Evolutionary conservation across 1,140 invertebrate species (phyloP), one percentile per base, ranked within the genome.

Genomic region (Saccostrea glomerata): DNA sequence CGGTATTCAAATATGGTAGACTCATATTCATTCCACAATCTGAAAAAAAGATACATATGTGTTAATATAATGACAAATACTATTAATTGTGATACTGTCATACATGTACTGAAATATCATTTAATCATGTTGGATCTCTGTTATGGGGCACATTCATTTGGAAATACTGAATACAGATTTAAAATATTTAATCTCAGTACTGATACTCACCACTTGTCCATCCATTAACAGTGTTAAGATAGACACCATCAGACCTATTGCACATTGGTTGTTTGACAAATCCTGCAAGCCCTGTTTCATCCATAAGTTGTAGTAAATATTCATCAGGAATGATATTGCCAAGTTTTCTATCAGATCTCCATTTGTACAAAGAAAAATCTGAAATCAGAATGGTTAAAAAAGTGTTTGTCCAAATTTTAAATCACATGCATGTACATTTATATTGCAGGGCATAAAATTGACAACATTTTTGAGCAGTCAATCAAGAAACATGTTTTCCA

Each of bases 131-230:
- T 47, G 47, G 47, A 47, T 47, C 9, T 47, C 47, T 7, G 47
- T 47, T 6, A 47, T 47, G 47, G 9, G 47, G 47, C 47, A 47
- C 47, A 47, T 7, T 36, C 30, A 36, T 36, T 36, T 1, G 47
- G 47, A 47, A 47, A 47, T 47, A 47, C 47, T 47, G 47, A 7
- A 47, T 47, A 5, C 5, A 47, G 47, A 47, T 47, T 47, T 47
- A 47, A 36, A 36, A 36, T 36, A 36, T 36, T 36, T 36, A 36
- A 36, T 36, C 30, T 36, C 30, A 36, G 30, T 36, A 36, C 30
- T 47, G 47, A 47, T 47, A 47, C 63, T 20, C 73, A 91, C 90
- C 87, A 82, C 63, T 86, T 5, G 82, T 90, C 90, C 90, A 91
- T 40, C 89, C 89, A 47, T 90, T 86, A 6, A 73, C 70, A 63